Conservation (phyloP, 2,113 vertebrate species). For the Xenotilapia longispinis region DNA sequence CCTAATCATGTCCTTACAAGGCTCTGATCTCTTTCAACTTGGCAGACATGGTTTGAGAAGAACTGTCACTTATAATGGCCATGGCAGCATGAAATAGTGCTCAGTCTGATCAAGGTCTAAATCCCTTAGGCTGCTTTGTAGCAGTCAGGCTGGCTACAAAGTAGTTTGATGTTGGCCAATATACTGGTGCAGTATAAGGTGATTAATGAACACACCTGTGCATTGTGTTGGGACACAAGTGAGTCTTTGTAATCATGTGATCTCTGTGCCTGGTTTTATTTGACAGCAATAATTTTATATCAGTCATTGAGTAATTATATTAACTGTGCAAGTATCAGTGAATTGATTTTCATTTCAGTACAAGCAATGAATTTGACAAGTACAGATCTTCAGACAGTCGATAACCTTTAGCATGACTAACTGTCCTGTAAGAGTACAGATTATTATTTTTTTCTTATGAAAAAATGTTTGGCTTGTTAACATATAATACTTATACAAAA, state of each 20-base stretch:
- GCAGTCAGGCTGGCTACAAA: not conserved
- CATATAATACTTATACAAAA: not conserved
- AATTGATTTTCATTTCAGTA: not conserved
- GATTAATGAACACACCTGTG: not conserved
- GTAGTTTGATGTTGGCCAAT: not conserved
- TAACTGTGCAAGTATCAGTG: not conserved
- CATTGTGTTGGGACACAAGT: not conserved
- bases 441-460: not conserved
- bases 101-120: not conserved
- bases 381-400: not conserved
- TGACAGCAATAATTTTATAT: not conserved
- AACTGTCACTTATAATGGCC: not conserved
- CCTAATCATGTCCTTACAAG: not conserved
- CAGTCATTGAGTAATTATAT: not conserved
- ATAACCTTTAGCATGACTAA: not conserved
- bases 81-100: not conserved
- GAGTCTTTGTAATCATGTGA: not conserved
- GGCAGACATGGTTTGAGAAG: not conserved
- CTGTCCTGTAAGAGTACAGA: not conserved
- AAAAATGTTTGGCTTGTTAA: not conserved
- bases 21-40: not conserved
- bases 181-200: not conserved
- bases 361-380: not conserved
- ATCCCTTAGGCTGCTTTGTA: not conserved
- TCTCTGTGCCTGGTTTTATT: not conserved